Evolutionary conservation across 2,888 invertebrate species (phyloP).

Genomic region (Orchestes rusci): DNA sequence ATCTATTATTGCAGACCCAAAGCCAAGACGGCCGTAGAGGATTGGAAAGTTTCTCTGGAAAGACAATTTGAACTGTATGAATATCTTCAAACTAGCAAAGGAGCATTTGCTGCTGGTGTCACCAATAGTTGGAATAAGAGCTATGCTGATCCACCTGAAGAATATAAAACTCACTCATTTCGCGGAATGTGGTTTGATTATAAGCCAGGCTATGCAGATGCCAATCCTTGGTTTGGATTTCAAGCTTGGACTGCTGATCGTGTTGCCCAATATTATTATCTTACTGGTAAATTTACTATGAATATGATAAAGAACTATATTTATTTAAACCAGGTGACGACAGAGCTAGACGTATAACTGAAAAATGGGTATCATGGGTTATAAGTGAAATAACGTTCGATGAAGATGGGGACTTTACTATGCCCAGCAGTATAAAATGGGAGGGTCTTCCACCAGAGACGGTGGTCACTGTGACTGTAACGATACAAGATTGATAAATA

Average conservation of each 20-base stretch:
- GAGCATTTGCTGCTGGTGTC: constrained; percentile 30
- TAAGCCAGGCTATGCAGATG: constrained; percentile 16
- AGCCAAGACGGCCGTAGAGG: constrained; percentile 24
- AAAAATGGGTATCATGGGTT: constrained; percentile 15
- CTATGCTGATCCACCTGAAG: constrained; percentile 27
- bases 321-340: constrained; percentile 6
- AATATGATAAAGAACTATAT: neutral
- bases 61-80: constrained; percentile 29
- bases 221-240: constrained; percentile 18
- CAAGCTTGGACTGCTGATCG: constrained; percentile 22
- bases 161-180: constrained; percentile 15
- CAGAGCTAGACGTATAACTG: constrained; percentile 10
- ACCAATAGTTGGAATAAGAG: constrained; percentile 30
- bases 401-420: constrained; percentile 12
- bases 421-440: constrained; percentile 15
- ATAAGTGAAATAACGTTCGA: constrained; percentile 14
- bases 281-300: constrained; percentile 11
- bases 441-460: constrained; percentile 16
- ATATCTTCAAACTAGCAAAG: constrained; percentile 28
- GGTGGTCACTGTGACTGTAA: constrained; percentile 14
- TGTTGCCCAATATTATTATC: constrained; percentile 20
- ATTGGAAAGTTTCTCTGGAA: constrained; percentile 26
- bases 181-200: constrained; percentile 18
- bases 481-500: no score
- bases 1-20: constrained; percentile 20